Base-by-base conservation (phyloP, 2,113 vertebrate genomes). In the Pipa parva region DNA sequence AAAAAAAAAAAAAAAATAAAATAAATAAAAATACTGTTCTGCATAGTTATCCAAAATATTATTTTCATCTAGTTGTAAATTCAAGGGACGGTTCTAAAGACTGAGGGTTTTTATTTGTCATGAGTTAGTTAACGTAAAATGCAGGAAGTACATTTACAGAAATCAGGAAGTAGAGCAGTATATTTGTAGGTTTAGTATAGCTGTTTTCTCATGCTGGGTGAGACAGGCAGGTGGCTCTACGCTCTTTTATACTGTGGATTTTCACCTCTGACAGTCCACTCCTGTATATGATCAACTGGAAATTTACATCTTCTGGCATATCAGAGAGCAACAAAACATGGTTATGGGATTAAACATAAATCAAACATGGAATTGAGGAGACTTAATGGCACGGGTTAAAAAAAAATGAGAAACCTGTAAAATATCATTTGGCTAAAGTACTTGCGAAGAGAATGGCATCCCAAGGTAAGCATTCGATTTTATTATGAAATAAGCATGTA, bases 111-210 rank as follows among this genome's bases (percentile, higher is more conserved):
- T n/a, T n/a, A 11, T 5, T 6, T 42, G 39, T 42, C 39, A 42
- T 15, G 6, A 42, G 39, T 17, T 17, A 42, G 5, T 42, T 42
- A 5, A 68, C 24, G 22, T 45, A 36, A 1, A 68, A 39, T 37
- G 49, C 65, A 68, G 65, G 65, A 68, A 68, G 56, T 59, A 42
- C 42, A 68, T 8, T 31, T 37, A 36, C 18, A 48, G 58, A 67
- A 68, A 68, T 68, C 65, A 68, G 65, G 65, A 68, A 68, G 65
- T 67, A 5, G 15, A 48, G 27, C 15, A n/a, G 3, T 42, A 17
- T 22, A 37, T 51, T 10, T 27, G 15, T 22, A n/a, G 46, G 20
- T 8, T 59, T 59, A 59, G 45, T 50, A 45, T 52, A 18, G 27
- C 54, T 67, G 12, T 59, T 15, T 49, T 13, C 64, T 50, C 29